These are phyloP conservation scores for Antheraea mylitta DNA, from an alignment of 1,140 invertebrate species.

Conservation along the genomic window DNA sequence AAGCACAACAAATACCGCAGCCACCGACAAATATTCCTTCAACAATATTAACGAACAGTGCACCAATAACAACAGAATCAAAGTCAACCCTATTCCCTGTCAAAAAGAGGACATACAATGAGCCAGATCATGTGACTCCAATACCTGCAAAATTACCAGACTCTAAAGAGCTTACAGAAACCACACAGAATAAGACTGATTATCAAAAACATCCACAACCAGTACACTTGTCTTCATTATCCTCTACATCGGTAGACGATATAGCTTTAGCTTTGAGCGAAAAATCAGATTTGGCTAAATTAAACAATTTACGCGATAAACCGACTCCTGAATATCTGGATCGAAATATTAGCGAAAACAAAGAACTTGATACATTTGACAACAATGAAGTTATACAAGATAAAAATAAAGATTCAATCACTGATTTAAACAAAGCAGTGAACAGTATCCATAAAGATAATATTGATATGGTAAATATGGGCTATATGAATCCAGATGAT, in stretches of 20 bases:
- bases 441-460: slow-evolving; percentile 55
- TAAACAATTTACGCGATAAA: slow-evolving; percentile 52
- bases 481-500: slow-evolving; percentile 62
- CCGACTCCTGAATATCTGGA: slow-evolving; percentile 37
- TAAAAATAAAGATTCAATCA: slow-evolving; percentile 34
- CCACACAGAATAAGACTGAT: slow-evolving; percentile 39
- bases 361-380: slow-evolving; percentile 34
- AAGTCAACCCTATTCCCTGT: slow-evolving; percentile 66
- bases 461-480: slow-evolving; percentile 75
- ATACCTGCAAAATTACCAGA: slow-evolving; percentile 31
- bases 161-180: slow-evolving; percentile 31
- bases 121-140: slow-evolving; percentile 47
- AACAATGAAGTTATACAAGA: slow-evolving; percentile 35
- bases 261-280: slow-evolving; percentile 62
- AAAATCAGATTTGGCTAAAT: slow-evolving; percentile 58
- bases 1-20: slow-evolving; percentile 53
- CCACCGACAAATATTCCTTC: slow-evolving; percentile 27
- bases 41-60: slow-evolving; percentile 22
- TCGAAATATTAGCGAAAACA: slow-evolving; percentile 31
- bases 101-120: slow-evolving; percentile 81
- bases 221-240: slow-evolving; percentile 32
- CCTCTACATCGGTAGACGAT: slow-evolving; percentile 53
- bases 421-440: slow-evolving; percentile 43
- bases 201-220: slow-evolving; percentile 39
- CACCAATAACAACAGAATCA: slow-evolving; percentile 38